Base-by-base conservation (phyloP, 2,113 vertebrate species). In the Pteruthius melanotis region DNA sequence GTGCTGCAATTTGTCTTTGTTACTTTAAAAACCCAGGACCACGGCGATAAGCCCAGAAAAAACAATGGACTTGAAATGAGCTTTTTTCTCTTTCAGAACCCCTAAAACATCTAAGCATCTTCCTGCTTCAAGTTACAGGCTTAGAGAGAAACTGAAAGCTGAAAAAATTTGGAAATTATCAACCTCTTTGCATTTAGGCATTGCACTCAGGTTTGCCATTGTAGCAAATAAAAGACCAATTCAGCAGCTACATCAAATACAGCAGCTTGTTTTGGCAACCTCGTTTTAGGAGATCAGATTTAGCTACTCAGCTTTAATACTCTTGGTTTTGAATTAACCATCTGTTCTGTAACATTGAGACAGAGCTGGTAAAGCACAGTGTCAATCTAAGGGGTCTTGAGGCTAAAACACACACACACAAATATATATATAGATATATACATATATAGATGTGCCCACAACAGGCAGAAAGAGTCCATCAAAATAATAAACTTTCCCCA, bases 261-360 rank as follows among this genome's bases (percentile, higher is more conserved):
- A 87, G 83, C 75, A 97, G 88, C 79, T 91, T 97, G 71, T 82
- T 95, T 92, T 96, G 89, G 87, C 78, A 90, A 72, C 45, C 80
- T 83, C 15, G 2, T 89, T 94, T 94, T 69, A 94, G 71, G 33
- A 65, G 80, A 95, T 93, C 90, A 95, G 95, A 96, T 91, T 96
- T 93, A 86, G 69, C 92, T 90, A 89, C 64, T 89, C 68, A 75
- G 78, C 88, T 93, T 94, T 95, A 97, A 96, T 90, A 79, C 88
- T 70, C 82, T 87, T 75, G 83, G 40, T 95, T 93, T 94, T 87
- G 59, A 97, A 96, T 95, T 94, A 95, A 95, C 96, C 95, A 96
- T 97, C 96, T 97, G 96, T 88, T 94, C 94, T 79, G 57, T 15
- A 94, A 83, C 69, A 79, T 45, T 82, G 37, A 92, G 72, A 76